A percentile compares a stretch with the other conserved stretches of the same genome.
phyloP scores from a whole-genome alignment of 92 coral and sea anemone species.

The Epizoanthus scotinus region DNA sequence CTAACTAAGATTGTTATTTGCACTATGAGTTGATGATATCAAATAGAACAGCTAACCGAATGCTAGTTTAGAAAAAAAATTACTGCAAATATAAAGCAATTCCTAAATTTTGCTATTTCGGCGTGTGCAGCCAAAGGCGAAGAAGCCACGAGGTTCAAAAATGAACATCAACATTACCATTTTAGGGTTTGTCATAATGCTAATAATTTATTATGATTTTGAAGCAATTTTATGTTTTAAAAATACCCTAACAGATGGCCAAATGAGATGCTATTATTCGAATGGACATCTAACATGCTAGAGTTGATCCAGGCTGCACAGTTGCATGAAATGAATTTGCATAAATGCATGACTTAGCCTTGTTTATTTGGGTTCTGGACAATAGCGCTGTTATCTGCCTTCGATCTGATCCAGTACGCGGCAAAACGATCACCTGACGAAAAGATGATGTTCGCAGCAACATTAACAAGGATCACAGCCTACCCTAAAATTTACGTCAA shows the following conservation, averaged over 20 bases:
- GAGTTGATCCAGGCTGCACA: not conserved
- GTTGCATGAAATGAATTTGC: constrained; percentile 33
- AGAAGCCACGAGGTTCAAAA: too few species aligned
- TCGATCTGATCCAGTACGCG: constrained; percentile 19
- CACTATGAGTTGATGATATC: too few species aligned
- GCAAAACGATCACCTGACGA: not conserved
- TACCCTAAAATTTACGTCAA: not conserved
- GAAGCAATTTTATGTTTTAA: not conserved
- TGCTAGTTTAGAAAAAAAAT: too few species aligned
- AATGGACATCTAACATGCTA: not conserved
- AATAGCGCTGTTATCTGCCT: constrained; percentile 5
- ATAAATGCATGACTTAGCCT: constrained; percentile 12
- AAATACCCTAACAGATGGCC: constrained; percentile 17
- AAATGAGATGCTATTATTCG: not conserved
- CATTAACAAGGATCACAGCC: not conserved
- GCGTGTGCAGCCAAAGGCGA: too few species aligned
- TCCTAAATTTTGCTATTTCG: too few species aligned
- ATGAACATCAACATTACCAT: too few species aligned
- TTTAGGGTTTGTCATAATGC: not conserved
- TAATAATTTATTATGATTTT: not conserved
- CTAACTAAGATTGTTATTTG: too few species aligned
- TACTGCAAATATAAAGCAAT: too few species aligned
- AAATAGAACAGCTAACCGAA: too few species aligned
- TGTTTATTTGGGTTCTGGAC: constrained; percentile 14
- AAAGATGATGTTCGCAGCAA: not conserved